phyloP scores from a whole-genome alignment of 1,140 invertebrate species.

The Coenobita brevimanus region DNA sequence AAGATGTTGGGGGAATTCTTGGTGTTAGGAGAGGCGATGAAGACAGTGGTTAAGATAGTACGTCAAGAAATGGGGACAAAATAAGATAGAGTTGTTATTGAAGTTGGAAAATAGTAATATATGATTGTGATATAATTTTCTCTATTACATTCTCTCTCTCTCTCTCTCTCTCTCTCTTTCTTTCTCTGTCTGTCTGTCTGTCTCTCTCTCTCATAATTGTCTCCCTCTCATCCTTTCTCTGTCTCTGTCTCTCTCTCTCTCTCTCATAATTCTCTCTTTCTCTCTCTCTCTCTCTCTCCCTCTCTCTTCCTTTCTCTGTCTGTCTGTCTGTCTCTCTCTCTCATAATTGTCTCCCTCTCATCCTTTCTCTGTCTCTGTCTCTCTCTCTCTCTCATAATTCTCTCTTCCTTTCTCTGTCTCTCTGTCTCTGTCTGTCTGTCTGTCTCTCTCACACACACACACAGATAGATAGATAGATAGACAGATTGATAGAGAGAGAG shows the following conservation, averaged over 20 bases:
- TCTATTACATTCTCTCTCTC: not conserved
- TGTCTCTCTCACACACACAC: not conserved
- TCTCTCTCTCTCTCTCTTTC: not conserved
- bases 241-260: not conserved
- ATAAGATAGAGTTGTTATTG: no score
- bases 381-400: not conserved
- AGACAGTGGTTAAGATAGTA: no score
- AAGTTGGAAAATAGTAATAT: no score
- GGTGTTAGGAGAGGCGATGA: no score
- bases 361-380: not conserved
- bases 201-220: not conserved
- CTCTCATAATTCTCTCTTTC: not conserved
- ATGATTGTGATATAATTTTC: no score
- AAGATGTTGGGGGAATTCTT: no score
- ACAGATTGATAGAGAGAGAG: no score
- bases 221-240: not conserved
- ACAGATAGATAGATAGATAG: no score
- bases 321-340: not conserved
- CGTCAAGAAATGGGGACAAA: no score
- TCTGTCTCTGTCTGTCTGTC: not conserved
- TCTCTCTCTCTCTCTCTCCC: not conserved
- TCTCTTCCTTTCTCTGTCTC: not conserved
- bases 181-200: not conserved
- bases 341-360: not conserved
- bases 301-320: not conserved